These are phyloP conservation scores for Prunella himalayana DNA, from an alignment of 2,113 vertebrate species.

Conservation along the genomic window DNA sequence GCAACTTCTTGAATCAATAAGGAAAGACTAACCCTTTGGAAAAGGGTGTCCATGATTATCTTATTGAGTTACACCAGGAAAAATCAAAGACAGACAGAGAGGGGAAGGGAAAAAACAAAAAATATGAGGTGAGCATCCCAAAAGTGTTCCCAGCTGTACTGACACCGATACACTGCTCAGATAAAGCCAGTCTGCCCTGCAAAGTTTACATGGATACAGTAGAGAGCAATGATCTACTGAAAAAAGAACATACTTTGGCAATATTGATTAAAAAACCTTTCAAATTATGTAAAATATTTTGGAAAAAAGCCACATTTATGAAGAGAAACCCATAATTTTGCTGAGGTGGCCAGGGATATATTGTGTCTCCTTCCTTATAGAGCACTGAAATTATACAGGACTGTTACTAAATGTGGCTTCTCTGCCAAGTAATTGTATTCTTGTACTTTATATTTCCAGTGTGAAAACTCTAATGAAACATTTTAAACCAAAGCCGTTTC, in stretches of 20 bases:
- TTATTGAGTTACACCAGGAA: background rate
- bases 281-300: background rate
- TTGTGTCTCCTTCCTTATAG: background rate
- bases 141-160: background rate
- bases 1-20: background rate
- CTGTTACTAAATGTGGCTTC: background rate
- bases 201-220: background rate
- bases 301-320: background rate
- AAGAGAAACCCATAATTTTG: background rate
- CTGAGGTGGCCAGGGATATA: background rate
- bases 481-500: constrained; percentile 55
- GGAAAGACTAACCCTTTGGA: background rate
- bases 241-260: background rate
- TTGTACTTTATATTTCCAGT: background rate
- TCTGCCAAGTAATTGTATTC: constrained; percentile 32
- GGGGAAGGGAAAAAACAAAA: background rate
- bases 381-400: background rate
- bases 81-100: background rate
- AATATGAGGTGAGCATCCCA: background rate
- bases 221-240: background rate
- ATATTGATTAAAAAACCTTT: background rate
- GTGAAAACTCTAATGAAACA: constrained; percentile 36
- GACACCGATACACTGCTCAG: background rate
- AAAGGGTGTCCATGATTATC: background rate
- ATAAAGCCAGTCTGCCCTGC: background rate